Evolutionary conservation across 2,113 vertebrate genomes (phyloP), one percentile per base, ranked within the genome.

Genomic region (Perca fluviatilis): DNA sequence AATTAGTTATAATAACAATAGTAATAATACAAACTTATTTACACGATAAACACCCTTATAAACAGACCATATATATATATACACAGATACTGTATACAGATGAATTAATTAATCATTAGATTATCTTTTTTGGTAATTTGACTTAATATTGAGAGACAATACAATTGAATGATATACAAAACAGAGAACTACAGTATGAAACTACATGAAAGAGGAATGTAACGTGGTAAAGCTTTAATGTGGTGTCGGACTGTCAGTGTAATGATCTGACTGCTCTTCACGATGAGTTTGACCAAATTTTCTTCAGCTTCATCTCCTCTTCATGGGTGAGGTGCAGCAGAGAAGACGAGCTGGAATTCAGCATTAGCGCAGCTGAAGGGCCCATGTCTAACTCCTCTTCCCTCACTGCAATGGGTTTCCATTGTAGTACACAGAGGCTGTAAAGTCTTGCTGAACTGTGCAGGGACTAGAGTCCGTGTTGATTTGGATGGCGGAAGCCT

Each of bases 281-380:
- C 1, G 15, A 77, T 2, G 92, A 86, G 67, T 25, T 92, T 0
- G 91, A 92, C 74, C 95, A 91, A 11, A 96, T 92, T 66, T 68
- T 92, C 74, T 83, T 93, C 25, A 94, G 77, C 84, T 94, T 96
- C 63, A 94, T 67, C 54, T 94, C 74, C 49, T 95, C 92, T n/a
- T 95, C 94, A 0, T 53, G 61, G 54, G 90, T 92, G 46, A 95
- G 77, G 0, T 90, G 89, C 58, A 92, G 7, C 47, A 89, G 13
- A 10, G 91, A 43, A 0, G 70, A 3, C 0, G 94, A 85, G 78
- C 60, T 6, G 13, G 90, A 61, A 10, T 92, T 89, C 23, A 85
- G 5, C 81, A 85, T 88, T 0, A 80, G 19, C 33, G 70, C 9
- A 4, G 61, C 1, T 0, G 88, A 63, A 2, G 79, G 27, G 6